Percentiles rank a stretch among this genome's conserved stretches.
Conservation (phyloP, 2,797 vertebrate genomes). For the Phyllotis vaccarum region DNA sequence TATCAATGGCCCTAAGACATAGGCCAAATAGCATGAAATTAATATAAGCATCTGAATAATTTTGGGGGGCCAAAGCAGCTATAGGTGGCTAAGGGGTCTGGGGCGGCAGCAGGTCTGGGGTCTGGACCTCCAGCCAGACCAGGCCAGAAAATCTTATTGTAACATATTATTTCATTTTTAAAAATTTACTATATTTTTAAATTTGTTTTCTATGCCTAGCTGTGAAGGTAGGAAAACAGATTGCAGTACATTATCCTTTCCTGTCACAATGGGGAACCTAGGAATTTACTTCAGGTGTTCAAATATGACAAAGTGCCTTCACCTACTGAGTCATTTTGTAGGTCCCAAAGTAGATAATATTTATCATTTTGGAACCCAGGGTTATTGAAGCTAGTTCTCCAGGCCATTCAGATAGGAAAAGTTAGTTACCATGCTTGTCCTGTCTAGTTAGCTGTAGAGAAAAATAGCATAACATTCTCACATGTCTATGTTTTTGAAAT, state of each 20-base stretch:
- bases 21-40: too few relatives aligned
- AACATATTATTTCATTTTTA: neutral
- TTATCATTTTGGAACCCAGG: neutral
- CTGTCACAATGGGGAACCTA: too few relatives aligned
- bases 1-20: too few relatives aligned
- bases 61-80: too few relatives aligned
- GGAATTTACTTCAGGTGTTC: neutral
- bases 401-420: rapidly evolving
- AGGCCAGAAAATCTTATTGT: too few relatives aligned
- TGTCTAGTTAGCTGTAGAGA: neutral
- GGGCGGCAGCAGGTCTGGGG: too few relatives aligned
- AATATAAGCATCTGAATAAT: too few relatives aligned
- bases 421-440: neutral
- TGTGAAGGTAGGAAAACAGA: neutral
- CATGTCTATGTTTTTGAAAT: slow-evolving; percentile 22
- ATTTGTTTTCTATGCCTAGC: neutral
- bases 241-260: neutral
- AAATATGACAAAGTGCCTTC: neutral
- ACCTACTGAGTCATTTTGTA: neutral
- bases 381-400: neutral
- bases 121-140: too few relatives aligned
- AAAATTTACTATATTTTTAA: neutral
- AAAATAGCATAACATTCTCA: neutral
- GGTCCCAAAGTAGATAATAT: neutral
- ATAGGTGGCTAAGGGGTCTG: too few relatives aligned